Evolutionary conservation across 2,113 vertebrate species (phyloP).

Genomic region (Cephalopterus ornatus): DNA sequence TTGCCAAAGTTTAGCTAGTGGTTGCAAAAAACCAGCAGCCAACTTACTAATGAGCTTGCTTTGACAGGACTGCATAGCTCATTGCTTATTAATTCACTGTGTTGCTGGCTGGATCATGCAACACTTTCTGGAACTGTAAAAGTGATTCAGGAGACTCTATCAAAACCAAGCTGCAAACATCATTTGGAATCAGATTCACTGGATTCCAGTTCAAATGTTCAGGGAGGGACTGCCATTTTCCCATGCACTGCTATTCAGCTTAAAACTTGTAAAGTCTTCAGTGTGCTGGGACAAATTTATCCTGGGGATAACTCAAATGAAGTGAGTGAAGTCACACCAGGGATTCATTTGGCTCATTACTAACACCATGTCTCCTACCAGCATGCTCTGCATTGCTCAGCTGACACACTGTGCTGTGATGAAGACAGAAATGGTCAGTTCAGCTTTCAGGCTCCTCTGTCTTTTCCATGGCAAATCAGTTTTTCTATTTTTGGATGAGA

Average conservation of each 20-base stretch:
- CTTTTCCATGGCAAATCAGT: fast-evolving
- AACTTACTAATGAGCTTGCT: conserved; percentile 59
- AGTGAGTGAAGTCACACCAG: conserved; percentile 40
- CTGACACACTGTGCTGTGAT: neutral
- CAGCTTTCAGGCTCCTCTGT: neutral
- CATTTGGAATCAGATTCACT: neutral
- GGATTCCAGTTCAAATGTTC: neutral
- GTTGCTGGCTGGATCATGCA: conserved; percentile 43
- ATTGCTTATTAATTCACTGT: conserved; percentile 47
- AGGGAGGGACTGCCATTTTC: neutral
- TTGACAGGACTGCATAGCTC: conserved; percentile 54
- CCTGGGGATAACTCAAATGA: conserved; percentile 22
- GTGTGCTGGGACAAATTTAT: neutral
- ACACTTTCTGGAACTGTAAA: conserved; percentile 44
- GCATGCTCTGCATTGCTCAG: neutral
- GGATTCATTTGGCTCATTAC: conserved; percentile 43
- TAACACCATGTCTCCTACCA: conserved; percentile 19
- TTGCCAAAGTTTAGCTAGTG: conserved; percentile 44
- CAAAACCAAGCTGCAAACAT: conserved; percentile 11
- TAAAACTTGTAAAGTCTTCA: neutral
- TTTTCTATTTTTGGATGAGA: neutral
- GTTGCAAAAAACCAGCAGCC: conserved; percentile 46
- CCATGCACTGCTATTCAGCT: neutral
- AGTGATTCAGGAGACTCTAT: conserved; percentile 24
- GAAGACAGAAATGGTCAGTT: neutral